Evolutionary conservation across 2,113 vertebrate species (phyloP), one percentile per base, ranked within the genome.

Genomic region (Ophthalmolycus amberensis): DNA sequence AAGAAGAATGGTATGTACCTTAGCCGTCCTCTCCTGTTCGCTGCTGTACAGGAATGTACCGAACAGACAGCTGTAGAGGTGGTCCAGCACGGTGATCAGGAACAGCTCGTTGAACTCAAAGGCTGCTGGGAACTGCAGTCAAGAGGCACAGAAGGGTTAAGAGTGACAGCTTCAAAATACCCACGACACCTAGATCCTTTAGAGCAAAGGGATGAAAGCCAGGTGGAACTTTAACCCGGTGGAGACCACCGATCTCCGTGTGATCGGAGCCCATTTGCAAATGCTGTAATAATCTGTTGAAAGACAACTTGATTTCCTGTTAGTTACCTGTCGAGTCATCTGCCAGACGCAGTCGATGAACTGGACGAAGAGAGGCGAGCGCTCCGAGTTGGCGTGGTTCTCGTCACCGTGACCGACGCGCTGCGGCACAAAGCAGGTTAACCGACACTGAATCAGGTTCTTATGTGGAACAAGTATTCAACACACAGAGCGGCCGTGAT

Each of bases 311-410:
- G 16, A 18, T 5, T 48, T 48, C 46, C 46, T 48, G 15, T 58
- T 9, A 0, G 11, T 59, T 46, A 99, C 98, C 97, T 99, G 98
- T 87, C 95, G 97, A 77, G 96, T 98, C 96, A 99, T 98, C 90
- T 99, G 98, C 98, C 98, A 99, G 46, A 99, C 98, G 76, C 98
- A 99, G 87, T 99, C 98, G 1, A 99, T 96, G 91, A 99, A 99
- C 94, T 99, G 98, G 77, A 99, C 95, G 69, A 99, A 99, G 83
- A 99, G 97, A 8, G 98, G 98, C 0, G 98, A 99, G 32, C 98
- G 96, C 85, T 99, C 98, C 0, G 98, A 97, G 88, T 97, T 97
- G 0, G 97, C 96, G 0, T 98, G 97, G 87, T 99, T 96, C 77
- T 98, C 96, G 25, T 97, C 96, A 5, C 98, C 98, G 3, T 99